A percentile compares a stretch with the other conserved stretches of the same genome.
These are phyloP conservation scores for Sphaeramia orbicularis DNA, from an alignment of 2,797 vertebrate genomes.

Conservation along the genomic window DNA sequence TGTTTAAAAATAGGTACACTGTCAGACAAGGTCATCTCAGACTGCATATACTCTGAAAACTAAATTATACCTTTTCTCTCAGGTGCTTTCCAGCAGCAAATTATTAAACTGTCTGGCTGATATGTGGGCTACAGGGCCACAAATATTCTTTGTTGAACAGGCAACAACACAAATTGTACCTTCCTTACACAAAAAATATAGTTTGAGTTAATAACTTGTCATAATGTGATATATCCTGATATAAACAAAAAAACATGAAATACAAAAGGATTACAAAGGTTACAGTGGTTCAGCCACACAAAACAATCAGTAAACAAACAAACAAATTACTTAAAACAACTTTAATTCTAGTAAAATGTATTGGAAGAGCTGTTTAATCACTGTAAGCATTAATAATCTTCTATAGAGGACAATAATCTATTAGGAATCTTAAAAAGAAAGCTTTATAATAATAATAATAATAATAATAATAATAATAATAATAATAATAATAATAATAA, in stretches of 20 bases:
- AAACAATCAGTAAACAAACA: background rate
- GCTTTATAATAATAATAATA: too few species aligned
- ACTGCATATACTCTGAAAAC: background rate
- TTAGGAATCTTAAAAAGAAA: constrained; percentile 6
- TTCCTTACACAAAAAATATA: background rate
- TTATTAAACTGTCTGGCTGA: constrained; percentile 2
- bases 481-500: too few species aligned
- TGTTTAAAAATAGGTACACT: constrained; percentile 42
- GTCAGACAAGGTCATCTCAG: constrained; percentile 31
- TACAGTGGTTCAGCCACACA: background rate
- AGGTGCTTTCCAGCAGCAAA: constrained; percentile 6
- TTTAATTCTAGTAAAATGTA: too few species aligned
- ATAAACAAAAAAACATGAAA: background rate
- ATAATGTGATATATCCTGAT: too few species aligned
- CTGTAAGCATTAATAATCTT: constrained; percentile 24
- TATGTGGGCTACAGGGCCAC: background rate
- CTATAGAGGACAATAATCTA: background rate
- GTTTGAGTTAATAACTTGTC: too few species aligned
- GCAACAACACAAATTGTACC: background rate
- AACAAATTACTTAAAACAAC: too few species aligned
- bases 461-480: too few species aligned
- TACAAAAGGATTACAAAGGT: background rate
- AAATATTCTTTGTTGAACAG: constrained; percentile 1
- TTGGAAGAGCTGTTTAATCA: constrained; percentile 11
- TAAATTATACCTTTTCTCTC: background rate